Conservation (phyloP, 2,797 vertebrate genomes). For the Spea hammondii region DNA sequence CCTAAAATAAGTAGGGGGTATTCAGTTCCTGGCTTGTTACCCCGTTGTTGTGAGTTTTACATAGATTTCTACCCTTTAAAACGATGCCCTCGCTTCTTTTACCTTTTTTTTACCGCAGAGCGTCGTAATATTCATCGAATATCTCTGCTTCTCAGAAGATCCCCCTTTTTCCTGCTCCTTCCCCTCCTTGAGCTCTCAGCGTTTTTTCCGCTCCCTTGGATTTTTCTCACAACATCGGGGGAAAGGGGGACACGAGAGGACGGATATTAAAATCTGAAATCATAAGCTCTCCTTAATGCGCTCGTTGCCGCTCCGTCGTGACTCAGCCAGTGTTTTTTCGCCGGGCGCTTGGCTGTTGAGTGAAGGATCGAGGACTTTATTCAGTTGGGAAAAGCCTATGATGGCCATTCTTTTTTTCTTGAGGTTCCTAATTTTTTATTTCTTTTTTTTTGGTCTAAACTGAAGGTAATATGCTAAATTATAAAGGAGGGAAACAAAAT, state of each 20-base stretch:
- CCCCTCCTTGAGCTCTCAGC: conserved; percentile 10
- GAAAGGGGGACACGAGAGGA: conserved; percentile 14
- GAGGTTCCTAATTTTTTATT: too few species aligned
- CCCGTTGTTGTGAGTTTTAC: background rate
- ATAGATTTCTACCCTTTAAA: background rate
- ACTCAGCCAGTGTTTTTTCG: background rate
- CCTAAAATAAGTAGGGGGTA: too few species aligned
- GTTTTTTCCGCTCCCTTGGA: conserved; percentile 21
- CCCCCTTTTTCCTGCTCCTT: conserved; percentile 22
- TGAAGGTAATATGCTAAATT: too few species aligned
- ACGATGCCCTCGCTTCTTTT: conserved; percentile 46
- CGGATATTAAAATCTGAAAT: conserved; percentile 40
- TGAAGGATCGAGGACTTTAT: background rate
- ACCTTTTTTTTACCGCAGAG: conserved; percentile 58
- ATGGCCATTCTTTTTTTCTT: too few species aligned
- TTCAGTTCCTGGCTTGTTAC: too few species aligned
- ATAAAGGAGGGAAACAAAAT: too few species aligned
- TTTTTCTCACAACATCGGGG: conserved; percentile 21
- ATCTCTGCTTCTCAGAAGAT: conserved; percentile 55
- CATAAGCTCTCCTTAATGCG: conserved; percentile 17
- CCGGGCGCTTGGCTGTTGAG: conserved; percentile 13
- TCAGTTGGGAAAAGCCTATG: background rate
- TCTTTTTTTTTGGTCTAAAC: too few species aligned
- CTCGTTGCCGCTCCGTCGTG: conserved; percentile 17
- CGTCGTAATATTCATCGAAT: conserved; percentile 63